These are phyloP conservation scores for Cheilosia pagana DNA, from an alignment of 2,888 invertebrate genomes.

Conservation along the genomic window DNA sequence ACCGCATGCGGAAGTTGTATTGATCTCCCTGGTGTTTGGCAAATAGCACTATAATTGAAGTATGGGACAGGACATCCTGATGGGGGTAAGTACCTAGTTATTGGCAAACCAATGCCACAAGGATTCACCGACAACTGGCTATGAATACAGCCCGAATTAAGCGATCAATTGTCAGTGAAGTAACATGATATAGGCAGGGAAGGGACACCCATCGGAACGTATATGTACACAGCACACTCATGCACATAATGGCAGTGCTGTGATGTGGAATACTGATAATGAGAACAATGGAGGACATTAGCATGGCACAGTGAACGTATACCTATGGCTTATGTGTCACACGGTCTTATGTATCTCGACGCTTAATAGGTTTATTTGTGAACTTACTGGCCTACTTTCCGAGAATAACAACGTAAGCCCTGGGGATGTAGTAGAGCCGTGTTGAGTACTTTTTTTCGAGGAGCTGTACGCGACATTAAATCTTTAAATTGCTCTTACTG, in stretches of 20 bases:
- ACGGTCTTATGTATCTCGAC: neutral
- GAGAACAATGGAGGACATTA: slow-evolving; percentile 3
- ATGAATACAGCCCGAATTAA: slow-evolving; percentile 33
- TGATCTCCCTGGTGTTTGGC: slow-evolving; percentile 31
- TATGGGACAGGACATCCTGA: slow-evolving; percentile 13
- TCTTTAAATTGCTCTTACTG: no score
- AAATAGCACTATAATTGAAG: slow-evolving; percentile 5
- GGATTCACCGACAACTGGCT: slow-evolving; percentile 22
- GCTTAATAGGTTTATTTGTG: slow-evolving; percentile 11
- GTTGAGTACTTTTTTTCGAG: no score
- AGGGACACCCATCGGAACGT: slow-evolving; percentile 1
- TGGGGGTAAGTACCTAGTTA: slow-evolving; percentile 12
- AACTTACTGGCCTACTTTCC: slow-evolving; percentile 47
- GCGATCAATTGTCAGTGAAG: slow-evolving; percentile 38
- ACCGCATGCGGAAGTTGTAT: slow-evolving; percentile 42
- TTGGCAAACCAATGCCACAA: slow-evolving; percentile 33
- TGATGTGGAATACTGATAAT: slow-evolving; percentile 10
- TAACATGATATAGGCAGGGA: slow-evolving; percentile 15
- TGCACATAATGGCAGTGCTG: neutral
- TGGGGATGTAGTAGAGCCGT: neutral
- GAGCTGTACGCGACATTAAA: no score
- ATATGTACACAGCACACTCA: neutral
- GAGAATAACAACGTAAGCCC: no score
- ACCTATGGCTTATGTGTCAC: neutral
- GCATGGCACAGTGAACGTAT: neutral